These are phyloP conservation scores for Channa maculata DNA, from an alignment of 2,113 vertebrate genomes.

Conservation along the genomic window DNA sequence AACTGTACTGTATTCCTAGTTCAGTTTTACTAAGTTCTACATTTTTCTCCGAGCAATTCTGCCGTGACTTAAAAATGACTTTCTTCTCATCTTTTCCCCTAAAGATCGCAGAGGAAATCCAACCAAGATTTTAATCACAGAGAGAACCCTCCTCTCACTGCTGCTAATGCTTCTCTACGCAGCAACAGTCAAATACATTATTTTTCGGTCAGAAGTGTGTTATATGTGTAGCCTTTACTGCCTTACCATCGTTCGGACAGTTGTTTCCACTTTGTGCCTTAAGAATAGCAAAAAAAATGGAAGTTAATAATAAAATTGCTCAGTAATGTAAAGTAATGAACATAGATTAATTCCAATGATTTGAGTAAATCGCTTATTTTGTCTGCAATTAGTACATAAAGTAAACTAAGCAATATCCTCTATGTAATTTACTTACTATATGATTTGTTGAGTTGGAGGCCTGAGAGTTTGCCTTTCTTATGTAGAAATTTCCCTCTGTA, in stretches of 20 bases:
- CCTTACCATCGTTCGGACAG: conserved; percentile 50
- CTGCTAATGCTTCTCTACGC: neutral
- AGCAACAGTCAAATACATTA: neutral
- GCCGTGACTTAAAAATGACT: conserved; percentile 1
- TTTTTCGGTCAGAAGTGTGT: neutral
- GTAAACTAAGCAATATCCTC: neutral
- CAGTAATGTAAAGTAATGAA: neutral
- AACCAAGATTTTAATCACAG: conserved; percentile 51
- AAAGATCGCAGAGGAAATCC: conserved; percentile 59
- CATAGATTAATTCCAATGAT: neutral
- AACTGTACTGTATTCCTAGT: neutral
- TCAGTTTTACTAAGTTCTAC: neutral
- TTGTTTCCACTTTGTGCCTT: conserved; percentile 48
- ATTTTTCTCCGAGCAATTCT: neutral
- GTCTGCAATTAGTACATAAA: neutral
- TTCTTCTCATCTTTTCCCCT: conserved; percentile 41
- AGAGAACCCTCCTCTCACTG: conserved; percentile 2
- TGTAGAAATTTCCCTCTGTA: conserved; percentile 21
- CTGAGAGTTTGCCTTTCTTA: conserved; percentile 34
- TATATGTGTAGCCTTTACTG: neutral
- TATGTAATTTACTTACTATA: conserved; percentile 52
- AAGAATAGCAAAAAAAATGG: conserved; percentile 10
- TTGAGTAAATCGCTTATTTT: too few relatives aligned
- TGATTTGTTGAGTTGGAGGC: conserved; percentile 24
- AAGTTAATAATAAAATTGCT: neutral